A percentile compares a stretch with the other conserved stretches of the same genome.
Conservation (phyloP, 1,140 invertebrate species). For the Ceratina calcarata region DNA sequence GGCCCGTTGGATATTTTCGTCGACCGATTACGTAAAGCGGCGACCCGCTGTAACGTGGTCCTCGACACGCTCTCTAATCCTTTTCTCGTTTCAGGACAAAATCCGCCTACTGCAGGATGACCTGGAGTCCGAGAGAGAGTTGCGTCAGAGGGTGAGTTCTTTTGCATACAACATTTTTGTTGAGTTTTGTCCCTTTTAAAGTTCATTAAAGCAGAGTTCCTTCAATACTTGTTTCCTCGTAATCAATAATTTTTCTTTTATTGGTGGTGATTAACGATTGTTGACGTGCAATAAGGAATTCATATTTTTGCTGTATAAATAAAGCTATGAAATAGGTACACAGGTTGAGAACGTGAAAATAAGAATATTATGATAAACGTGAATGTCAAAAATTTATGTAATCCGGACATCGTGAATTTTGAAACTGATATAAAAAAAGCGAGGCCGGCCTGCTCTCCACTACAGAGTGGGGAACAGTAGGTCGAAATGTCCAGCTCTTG, state of each 20-base stretch:
- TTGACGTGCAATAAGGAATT: no score
- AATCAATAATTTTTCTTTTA: no score
- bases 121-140: constrained; percentile 97
- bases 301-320: no score
- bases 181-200: no score
- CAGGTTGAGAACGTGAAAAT: neutral
- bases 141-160: constrained; percentile 95
- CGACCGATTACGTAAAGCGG: constrained; percentile 65
- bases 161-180: neutral
- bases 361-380: constrained; percentile 29
- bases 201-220: no score
- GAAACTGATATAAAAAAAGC: constrained; percentile 37
- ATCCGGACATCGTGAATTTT: constrained; percentile 42
- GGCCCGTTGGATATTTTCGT: constrained; percentile 63
- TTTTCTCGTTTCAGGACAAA: constrained; percentile 92
- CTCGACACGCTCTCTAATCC: constrained; percentile 55
- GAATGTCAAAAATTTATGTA: constrained; percentile 32
- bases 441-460: constrained; percentile 41
- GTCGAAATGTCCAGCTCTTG: constrained; percentile 78
- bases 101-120: constrained; percentile 98
- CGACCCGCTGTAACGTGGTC: constrained; percentile 47
- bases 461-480: constrained; percentile 67
- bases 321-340: no score
- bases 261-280: no score
- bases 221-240: no score